Base-by-base conservation (phyloP, 2,797 vertebrate species). In the Muscicapa comitata region DNA sequence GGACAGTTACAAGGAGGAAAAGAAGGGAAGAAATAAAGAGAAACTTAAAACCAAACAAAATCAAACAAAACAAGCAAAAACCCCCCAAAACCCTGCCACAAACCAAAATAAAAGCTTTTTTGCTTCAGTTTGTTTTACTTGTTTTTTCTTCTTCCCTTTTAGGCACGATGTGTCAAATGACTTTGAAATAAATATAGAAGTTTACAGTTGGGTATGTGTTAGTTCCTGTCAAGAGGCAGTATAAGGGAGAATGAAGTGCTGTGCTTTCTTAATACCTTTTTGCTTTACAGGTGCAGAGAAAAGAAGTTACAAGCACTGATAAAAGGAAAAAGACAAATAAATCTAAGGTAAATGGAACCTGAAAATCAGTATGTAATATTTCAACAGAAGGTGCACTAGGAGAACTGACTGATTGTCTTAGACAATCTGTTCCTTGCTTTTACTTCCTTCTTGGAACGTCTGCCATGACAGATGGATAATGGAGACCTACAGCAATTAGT, bases 291-390 rank as follows among this genome's bases (percentile, higher is more conserved):
- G 98, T 99, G n/a, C 99, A 99, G 96, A 99, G 98, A 93, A 98
- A 98, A 75, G 99, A 99, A 40, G 33, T 94, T 53, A 67, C 91
- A 57, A 95, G 95, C 76, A 73, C 71, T 54, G 99, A 99, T 86
- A 99, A 99, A 97, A 99, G 98, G 96, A 99, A 99, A 97, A 99
- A 99, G 86, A 28, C 98, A 55, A 98, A 62, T 94, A 99, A 99
- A 96, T 99, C 99, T 26, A 99, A 99, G 99, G 99, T 99, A 97
- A 96, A 90, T 62, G 62, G 79, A 95, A 82, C 25, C 7, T 37
- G 28, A 62, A 53, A 78, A 85, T 76, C 26, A 11, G 8, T 31
- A 17, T 47, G 17, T 59, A 82, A 16, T 50, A 43, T 23, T 73
- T 91, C 76, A 75, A 29, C 57, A 92, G 58, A 85, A 86, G 33